Percentiles rank a stretch among this genome's conserved stretches.
phyloP scores from a whole-genome alignment of 1,140 invertebrate species.

The Mizuhopecten yessoensis region DNA sequence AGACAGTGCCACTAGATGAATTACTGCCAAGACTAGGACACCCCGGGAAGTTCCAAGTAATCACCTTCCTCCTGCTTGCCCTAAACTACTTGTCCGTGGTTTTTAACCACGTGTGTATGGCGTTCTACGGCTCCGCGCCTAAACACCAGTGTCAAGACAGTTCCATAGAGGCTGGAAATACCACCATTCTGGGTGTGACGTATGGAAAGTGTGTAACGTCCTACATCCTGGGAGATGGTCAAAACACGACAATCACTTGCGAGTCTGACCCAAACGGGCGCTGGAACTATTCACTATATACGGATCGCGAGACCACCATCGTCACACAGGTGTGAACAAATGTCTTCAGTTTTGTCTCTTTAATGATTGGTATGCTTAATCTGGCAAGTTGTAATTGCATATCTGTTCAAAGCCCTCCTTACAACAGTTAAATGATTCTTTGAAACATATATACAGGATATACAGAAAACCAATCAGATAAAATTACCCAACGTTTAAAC shows the following conservation, averaged over 20 bases:
- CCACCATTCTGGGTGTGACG: background rate
- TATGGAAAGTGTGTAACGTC: constrained; percentile 57
- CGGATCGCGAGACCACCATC: constrained; percentile 54
- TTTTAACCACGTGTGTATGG: constrained; percentile 73
- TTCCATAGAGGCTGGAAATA: background rate
- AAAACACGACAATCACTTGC: constrained; percentile 56
- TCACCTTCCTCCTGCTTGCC: constrained; percentile 68
- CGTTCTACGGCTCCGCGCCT: constrained; percentile 66
- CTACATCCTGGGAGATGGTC: constrained; percentile 36
- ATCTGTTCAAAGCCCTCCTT: too few relatives aligned
- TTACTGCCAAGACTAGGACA: constrained; percentile 68
- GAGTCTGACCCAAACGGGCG: constrained; percentile 38
- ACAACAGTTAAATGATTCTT: too few relatives aligned
- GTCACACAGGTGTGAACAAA: constrained; percentile 70
- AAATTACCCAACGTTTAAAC: too few relatives aligned
- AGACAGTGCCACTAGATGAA: constrained; percentile 66
- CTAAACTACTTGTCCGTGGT: constrained; percentile 73
- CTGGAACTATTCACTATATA: constrained; percentile 42
- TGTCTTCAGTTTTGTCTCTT: too few relatives aligned
- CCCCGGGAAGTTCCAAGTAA: constrained; percentile 70
- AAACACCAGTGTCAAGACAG: constrained; percentile 63
- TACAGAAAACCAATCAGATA: too few relatives aligned
- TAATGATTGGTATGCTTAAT: too few relatives aligned
- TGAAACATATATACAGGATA: too few relatives aligned
- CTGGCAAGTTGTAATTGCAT: too few relatives aligned